Evolutionary conservation across 2,113 vertebrate species (phyloP), one percentile per base, ranked within the genome.

Genomic region (Mesoclemmys tuberculata): DNA sequence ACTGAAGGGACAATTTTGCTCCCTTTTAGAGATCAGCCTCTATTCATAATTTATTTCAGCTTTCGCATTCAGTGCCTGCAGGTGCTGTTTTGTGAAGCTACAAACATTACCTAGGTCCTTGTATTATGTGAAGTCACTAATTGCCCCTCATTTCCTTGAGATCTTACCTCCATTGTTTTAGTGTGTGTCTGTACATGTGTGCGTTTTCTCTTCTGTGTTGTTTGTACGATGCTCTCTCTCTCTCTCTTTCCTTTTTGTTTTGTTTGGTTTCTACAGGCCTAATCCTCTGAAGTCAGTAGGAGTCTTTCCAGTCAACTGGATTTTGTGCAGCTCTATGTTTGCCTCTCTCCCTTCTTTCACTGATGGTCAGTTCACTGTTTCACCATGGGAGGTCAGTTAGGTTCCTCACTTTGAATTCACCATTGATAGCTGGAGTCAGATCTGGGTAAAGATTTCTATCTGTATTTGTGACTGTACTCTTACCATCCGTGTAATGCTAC

Each of bases 351-450:
- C 52, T 54, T 24, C 2, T 38, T 3, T 6, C 31, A 31, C 3
- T 54, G 29, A 27, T 46, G 13, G 26, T 77, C 41, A 44, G 38
- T 56, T 9, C 49, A 26, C 2, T 26, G 26, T 27, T 81, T n/a
- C 61, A 49, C 1, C 56, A 68, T 0, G 1, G 49, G 2, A 21
- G 31, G 29, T 68, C 4, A 80, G 21, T 46, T 35, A 27, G 1
- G 44, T 22, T 71, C 64, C n/a, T 22, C 64, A 71, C 92, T 48
- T 16, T 27, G 24, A 74, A 85, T 85, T 77, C 31, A n/a, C 4
- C 11, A 12, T 5, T 44, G 10, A 7, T 18, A 6, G 14, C 44
- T 58, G 54, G 35, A 86, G 11, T 46, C 2, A 16, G 4, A 56
- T 64, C 64, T 79, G 54, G 6, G 3, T 7, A 46, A 71, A 84